phyloP scores from a whole-genome alignment of 2,797 vertebrate genomes.

The Scolopax bukidnonensis region DNA sequence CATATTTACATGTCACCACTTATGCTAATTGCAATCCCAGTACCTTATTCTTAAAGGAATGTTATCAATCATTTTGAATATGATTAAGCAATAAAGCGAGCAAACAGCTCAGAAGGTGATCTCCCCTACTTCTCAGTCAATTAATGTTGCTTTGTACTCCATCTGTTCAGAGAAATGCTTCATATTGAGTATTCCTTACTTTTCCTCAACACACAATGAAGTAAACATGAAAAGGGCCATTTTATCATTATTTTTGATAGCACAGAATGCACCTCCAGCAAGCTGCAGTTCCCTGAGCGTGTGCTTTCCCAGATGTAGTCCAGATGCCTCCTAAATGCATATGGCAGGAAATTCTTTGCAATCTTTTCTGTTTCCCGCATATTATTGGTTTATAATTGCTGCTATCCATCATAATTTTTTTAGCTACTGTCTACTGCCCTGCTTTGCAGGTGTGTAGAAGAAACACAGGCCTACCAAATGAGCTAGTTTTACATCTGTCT shows the following conservation, averaged over 20 bases:
- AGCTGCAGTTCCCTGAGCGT: slow-evolving; percentile 24
- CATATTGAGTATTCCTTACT: not conserved
- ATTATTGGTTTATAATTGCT: slow-evolving; percentile 77
- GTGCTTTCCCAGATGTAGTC: slow-evolving; percentile 71
- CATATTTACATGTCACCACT: slow-evolving; percentile 61
- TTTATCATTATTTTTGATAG: slow-evolving; percentile 59
- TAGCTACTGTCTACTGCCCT: slow-evolving; percentile 63
- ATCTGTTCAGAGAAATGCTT: slow-evolving; percentile 42
- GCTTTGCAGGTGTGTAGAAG: slow-evolving; percentile 71
- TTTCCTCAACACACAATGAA: not conserved
- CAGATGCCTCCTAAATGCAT: slow-evolving; percentile 71
- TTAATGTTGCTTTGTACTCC: slow-evolving; percentile 25
- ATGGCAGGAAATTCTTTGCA: slow-evolving; percentile 76
- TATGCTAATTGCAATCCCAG: slow-evolving; percentile 56
- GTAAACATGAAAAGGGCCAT: slow-evolving; percentile 23
- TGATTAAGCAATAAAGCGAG: slow-evolving; percentile 51
- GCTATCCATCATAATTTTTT: slow-evolving; percentile 74
- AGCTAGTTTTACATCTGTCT: not conserved
- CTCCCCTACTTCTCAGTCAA: slow-evolving; percentile 15
- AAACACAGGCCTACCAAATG: slow-evolving; percentile 39
- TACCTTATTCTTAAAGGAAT: not conserved
- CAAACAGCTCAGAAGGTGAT: slow-evolving; percentile 55
- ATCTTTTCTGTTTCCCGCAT: slow-evolving; percentile 72
- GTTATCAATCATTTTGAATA: slow-evolving; percentile 63
- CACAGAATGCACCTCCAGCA: slow-evolving; percentile 39